Conservation (phyloP, 2,888 invertebrate species). For the Cheilosia grossa region DNA sequence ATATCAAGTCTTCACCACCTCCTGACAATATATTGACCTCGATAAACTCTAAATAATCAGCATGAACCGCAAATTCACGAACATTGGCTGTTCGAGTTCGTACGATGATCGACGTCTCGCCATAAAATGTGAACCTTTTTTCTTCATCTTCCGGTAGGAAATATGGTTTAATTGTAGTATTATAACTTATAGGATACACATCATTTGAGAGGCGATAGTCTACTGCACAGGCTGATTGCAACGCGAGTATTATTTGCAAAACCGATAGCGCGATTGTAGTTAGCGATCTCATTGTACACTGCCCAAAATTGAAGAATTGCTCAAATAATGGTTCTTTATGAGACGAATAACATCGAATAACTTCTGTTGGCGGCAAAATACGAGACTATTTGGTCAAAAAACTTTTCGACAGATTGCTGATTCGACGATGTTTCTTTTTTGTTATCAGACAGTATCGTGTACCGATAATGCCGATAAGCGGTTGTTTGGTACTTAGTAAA, state of each 20-base stretch:
- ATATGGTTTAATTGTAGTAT: conserved; percentile 84
- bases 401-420: too few relatives aligned
- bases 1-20: conserved; percentile 26
- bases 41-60: conserved; percentile 77
- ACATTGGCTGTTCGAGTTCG: conserved; percentile 82
- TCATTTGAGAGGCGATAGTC: conserved; percentile 80
- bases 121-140: conserved; percentile 78
- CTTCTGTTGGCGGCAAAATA: too few relatives aligned
- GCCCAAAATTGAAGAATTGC: neutral
- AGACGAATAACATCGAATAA: neutral
- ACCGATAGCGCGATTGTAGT: neutral
- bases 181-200: conserved; percentile 84
- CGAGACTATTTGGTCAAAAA: too few relatives aligned
- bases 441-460: too few relatives aligned
- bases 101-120: conserved; percentile 83
- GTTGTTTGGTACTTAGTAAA: too few relatives aligned
- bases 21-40: conserved; percentile 47
- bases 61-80: conserved; percentile 84
- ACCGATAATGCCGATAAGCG: too few relatives aligned
- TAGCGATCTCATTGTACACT: conserved; percentile 32
- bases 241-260: conserved; percentile 9
- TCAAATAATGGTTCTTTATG: neutral
- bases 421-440: too few relatives aligned
- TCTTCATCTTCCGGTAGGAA: conserved; percentile 78
- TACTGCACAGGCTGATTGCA: neutral